A percentile compares a stretch with the other conserved stretches of the same genome.
Evolutionary conservation across 2,888 invertebrate species (phyloP).

Genomic region (Eilema caniola): DNA sequence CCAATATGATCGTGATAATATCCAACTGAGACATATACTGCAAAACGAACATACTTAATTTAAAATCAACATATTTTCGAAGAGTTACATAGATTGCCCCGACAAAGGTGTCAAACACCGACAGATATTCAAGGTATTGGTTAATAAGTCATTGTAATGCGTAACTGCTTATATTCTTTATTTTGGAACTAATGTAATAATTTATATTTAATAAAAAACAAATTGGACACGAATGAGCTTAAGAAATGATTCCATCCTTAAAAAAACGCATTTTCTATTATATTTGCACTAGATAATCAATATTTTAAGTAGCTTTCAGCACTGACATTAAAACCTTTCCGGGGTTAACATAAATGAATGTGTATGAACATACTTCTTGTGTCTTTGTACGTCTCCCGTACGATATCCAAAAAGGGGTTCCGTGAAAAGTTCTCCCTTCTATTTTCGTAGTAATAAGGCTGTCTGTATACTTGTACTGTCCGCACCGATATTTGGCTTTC

Average conservation of each 20-base stretch:
- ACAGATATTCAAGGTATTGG: background rate
- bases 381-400: constrained; percentile 93
- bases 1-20: constrained; percentile 97
- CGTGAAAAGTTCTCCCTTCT: constrained; percentile 90
- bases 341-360: background rate
- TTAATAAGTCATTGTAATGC: background rate
- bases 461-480: constrained; percentile 78
- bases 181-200: background rate
- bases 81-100: background rate
- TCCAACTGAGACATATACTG: constrained; percentile 97
- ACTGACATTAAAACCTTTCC: background rate
- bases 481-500: constrained; percentile 91
- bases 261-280: too few species aligned
- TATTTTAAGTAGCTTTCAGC: background rate
- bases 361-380: constrained; percentile 92
- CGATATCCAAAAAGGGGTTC: constrained; percentile 95
- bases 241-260: too few species aligned
- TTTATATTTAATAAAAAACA: background rate
- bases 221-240: too few species aligned
- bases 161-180: background rate
- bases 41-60: constrained; percentile 39
- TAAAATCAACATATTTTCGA: background rate
- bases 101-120: background rate
- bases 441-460: constrained; percentile 89
- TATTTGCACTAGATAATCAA: background rate